These are phyloP conservation scores for Drosophila infuscata DNA, from an alignment of 2,888 invertebrate genomes.

Conservation along the genomic window DNA sequence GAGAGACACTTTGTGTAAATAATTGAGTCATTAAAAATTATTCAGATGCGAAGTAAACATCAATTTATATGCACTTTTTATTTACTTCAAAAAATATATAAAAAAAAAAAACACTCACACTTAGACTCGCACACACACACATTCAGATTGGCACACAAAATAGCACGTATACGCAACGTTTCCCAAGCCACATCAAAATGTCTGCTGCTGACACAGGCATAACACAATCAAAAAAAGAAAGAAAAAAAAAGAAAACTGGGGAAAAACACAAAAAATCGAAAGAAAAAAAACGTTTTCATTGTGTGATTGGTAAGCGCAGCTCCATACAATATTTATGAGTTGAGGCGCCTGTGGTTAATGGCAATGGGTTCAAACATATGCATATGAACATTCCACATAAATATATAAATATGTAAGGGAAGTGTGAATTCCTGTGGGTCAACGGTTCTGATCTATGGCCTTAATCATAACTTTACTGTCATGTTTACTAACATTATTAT, in stretches of 20 bases:
- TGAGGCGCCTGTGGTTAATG: conserved; percentile 59
- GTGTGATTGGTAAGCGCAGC: conserved; percentile 57
- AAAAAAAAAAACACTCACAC: conserved; percentile 8
- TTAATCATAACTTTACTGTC: conserved; percentile 27
- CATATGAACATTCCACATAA: not conserved
- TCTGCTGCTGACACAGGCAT: conserved; percentile 55
- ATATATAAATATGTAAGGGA: conserved; percentile 15
- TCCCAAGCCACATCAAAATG: conserved; percentile 41
- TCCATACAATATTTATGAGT: conserved; percentile 56
- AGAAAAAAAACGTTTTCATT: conserved; percentile 26
- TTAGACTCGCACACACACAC: conserved; percentile 8
- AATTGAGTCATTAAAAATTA: conserved; percentile 31
- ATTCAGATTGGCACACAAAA: conserved; percentile 15
- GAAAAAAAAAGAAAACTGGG: not conserved
- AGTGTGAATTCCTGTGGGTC: conserved; percentile 38
- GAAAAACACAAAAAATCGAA: not conserved
- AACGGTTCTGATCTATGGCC: conserved; percentile 17
- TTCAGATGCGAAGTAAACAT: conserved; percentile 27
- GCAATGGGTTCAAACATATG: conserved; percentile 26
- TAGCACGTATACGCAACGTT: conserved; percentile 49
- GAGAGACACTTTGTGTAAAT: not conserved
- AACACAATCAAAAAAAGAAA: conserved; percentile 9
- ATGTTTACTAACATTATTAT: conserved; percentile 37
- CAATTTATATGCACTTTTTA: conserved; percentile 34
- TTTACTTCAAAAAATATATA: conserved; percentile 1